These are phyloP conservation scores for Mus spretus DNA, from an alignment of 2,797 vertebrate genomes.

Conservation along the genomic window DNA sequence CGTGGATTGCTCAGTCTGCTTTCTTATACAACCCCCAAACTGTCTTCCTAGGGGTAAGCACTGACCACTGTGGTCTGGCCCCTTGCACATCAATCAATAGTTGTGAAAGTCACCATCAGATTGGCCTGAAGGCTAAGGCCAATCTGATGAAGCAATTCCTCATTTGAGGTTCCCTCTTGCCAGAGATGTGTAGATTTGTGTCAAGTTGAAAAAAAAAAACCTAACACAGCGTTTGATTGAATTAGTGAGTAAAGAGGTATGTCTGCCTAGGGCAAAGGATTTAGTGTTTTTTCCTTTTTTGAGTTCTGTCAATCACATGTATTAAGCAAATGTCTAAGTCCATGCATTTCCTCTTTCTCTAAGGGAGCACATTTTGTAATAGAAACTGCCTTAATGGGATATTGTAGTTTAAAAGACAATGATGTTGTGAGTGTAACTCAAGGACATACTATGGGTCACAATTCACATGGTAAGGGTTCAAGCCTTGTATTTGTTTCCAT, in stretches of 20 bases:
- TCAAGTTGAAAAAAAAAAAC: background rate
- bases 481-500: background rate
- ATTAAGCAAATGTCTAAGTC: background rate
- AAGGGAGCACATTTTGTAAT: background rate
- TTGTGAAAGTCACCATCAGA: background rate
- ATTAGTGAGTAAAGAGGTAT: background rate
- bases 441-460: background rate
- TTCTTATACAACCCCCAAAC: background rate
- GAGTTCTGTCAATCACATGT: background rate
- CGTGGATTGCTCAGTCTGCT: background rate
- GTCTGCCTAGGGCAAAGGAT: background rate
- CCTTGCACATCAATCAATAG: too few species aligned
- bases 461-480: background rate
- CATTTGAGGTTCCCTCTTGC: background rate
- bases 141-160: background rate
- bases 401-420: background rate
- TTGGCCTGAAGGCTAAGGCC: background rate
- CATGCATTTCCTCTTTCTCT: background rate
- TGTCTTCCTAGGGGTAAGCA: too few species aligned
- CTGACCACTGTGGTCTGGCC: background rate
- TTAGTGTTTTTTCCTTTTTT: background rate
- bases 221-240: background rate
- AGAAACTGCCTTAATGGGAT: background rate
- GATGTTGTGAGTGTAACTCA: too few species aligned
- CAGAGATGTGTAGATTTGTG: background rate